Conservation (phyloP, 2,797 vertebrate species). For the Anas bernieri region DNA sequence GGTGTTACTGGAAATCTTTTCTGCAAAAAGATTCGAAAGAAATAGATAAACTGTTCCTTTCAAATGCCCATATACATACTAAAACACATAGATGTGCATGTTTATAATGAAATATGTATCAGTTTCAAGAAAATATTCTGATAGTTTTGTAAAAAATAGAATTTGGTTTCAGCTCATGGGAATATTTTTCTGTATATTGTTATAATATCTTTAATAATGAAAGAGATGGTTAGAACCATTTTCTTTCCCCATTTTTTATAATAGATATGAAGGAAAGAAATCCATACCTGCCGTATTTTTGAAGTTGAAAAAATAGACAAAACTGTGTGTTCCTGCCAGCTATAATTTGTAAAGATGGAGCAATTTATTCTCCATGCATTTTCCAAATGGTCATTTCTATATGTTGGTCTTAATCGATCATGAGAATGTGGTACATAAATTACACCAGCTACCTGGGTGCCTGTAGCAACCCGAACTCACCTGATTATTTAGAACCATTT, state of each 20-base stretch:
- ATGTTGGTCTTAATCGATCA: background rate
- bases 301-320: background rate
- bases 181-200: background rate
- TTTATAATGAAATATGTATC: background rate
- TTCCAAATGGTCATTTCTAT: background rate
- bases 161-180: background rate
- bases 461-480: background rate
- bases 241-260: background rate
- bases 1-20: background rate
- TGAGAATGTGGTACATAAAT: background rate
- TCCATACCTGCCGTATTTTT: background rate
- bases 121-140: slow-evolving; percentile 12
- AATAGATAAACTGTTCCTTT: background rate
- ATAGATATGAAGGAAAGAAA: background rate
- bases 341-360: background rate
- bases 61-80: background rate
- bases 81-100: background rate
- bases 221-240: background rate
- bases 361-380: background rate
- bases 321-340: background rate
- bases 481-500: background rate
- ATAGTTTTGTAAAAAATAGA: background rate
- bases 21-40: background rate
- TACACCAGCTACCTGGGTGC: background rate
- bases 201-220: background rate